A percentile compares a stretch with the other conserved stretches of the same genome.
Evolutionary conservation across 2,113 vertebrate genomes (phyloP).

Genomic region (Cottus gobio): DNA sequence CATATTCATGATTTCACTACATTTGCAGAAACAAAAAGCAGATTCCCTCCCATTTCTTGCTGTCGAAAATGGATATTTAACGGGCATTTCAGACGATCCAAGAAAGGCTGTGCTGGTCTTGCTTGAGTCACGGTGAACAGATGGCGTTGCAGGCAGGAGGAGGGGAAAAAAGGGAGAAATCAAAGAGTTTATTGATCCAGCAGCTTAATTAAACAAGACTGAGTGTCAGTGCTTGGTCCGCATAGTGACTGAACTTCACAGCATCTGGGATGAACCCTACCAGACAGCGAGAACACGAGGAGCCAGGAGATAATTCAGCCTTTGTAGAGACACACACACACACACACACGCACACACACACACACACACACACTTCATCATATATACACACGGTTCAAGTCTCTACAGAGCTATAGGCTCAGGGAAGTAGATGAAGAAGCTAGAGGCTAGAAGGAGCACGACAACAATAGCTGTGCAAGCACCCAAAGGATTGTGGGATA

Average conservation of each 20-base stretch:
- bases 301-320: conserved; percentile 26
- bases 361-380: background rate
- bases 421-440: conserved; percentile 21
- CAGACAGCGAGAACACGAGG: conserved; percentile 16
- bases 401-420: conserved; percentile 27
- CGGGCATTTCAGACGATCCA: conserved; percentile 57
- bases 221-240: conserved; percentile 57
- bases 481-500: conserved; percentile 47
- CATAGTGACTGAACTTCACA: conserved; percentile 51
- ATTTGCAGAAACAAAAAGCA: conserved; percentile 9
- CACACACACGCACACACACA: background rate
- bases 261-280: conserved; percentile 41
- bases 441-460: conserved; percentile 5
- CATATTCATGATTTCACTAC: background rate
- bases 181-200: conserved; percentile 77
- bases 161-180: conserved; percentile 48
- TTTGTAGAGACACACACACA: background rate
- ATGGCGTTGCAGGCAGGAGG: conserved; percentile 56
- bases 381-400: conserved; percentile 1
- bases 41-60: conserved; percentile 13
- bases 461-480: conserved; percentile 44
- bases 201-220: conserved; percentile 78
- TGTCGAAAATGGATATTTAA: conserved; percentile 73
- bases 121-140: conserved; percentile 65
- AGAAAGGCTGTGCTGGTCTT: conserved; percentile 63